Conservation (phyloP, 2,888 invertebrate species). For the Ethmia dodecea region DNA sequence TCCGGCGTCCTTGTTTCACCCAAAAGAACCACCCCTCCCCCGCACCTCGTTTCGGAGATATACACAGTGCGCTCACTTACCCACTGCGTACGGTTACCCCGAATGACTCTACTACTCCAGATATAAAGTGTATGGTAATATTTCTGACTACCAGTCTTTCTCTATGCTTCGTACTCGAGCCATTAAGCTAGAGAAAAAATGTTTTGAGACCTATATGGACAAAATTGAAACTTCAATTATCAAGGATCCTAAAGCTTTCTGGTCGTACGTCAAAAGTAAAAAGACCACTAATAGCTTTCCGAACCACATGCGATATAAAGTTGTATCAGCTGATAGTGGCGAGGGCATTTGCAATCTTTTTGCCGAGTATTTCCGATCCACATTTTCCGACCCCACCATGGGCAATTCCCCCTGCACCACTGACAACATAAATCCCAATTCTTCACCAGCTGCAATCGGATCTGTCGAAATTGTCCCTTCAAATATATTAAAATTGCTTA, state of each 20-base stretch:
- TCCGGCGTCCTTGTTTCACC: too few species aligned
- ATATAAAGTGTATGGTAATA: conserved; percentile 13
- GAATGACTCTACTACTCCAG: conserved; percentile 8
- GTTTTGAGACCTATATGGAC: conserved; percentile 1
- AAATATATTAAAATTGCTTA: conserved; percentile 1
- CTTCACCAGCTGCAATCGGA: not conserved
- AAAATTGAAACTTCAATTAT: conserved; percentile 4
- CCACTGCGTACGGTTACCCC: too few species aligned
- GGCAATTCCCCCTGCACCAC: not conserved
- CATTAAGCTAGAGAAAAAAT: not conserved
- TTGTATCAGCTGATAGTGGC: not conserved
- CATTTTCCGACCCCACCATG: not conserved
- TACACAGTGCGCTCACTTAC: too few species aligned
- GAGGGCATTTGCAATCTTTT: not conserved
- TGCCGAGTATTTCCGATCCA: conserved; percentile 4
- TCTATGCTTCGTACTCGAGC: conserved; percentile 2
- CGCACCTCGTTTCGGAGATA: too few species aligned
- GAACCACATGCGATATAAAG: not conserved
- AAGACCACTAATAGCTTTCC: not conserved
- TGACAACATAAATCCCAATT: not conserved
- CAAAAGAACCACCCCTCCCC: too few species aligned
- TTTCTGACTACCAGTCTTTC: conserved; percentile 5
- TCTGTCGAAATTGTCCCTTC: not conserved
- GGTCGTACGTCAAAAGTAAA: conserved; percentile 9
- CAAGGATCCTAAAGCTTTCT: conserved; percentile 5